These are phyloP conservation scores for Pomacea canaliculata DNA, from an alignment of 2,888 invertebrate species.

Conservation along the genomic window DNA sequence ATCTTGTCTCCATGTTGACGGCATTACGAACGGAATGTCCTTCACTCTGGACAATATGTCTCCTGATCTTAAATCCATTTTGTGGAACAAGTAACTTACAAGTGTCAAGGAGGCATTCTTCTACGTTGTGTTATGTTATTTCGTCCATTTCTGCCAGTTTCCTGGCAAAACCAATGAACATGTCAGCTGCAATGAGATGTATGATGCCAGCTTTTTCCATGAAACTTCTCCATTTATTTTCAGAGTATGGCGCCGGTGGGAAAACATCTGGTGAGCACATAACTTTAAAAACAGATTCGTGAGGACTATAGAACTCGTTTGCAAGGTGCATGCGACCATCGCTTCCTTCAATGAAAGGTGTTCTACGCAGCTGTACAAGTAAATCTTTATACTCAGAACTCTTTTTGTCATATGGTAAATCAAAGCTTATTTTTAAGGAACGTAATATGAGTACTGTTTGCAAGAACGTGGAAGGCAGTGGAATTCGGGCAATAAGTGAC, in stretches of 20 bases:
- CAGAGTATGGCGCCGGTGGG: conserved; percentile 33
- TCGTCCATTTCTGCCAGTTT: conserved; percentile 25
- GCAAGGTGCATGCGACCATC: conserved; percentile 38
- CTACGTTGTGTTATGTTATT: conserved; percentile 17
- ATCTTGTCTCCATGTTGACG: conserved; percentile 7
- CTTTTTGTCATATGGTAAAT: conserved; percentile 22
- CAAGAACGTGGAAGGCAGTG: conserved; percentile 7
- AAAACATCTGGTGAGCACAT: conserved; percentile 44
- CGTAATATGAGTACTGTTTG: conserved; percentile 22
- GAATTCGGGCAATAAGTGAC: conserved; percentile 32
- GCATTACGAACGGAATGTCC: conserved; percentile 27
- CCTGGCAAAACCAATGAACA: conserved; percentile 35
- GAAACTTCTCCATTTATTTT: conserved; percentile 22
- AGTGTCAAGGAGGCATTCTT: conserved; percentile 25
- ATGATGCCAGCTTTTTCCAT: conserved; percentile 32
- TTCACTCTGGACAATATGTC: conserved; percentile 14
- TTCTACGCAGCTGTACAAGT: conserved; percentile 29
- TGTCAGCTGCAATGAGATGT: conserved; percentile 24
- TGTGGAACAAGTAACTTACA: conserved; percentile 24
- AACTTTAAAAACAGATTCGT: conserved; percentile 38
- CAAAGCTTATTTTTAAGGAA: conserved; percentile 19
- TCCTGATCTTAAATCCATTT: conserved; percentile 3
- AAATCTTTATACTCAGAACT: conserved; percentile 11
- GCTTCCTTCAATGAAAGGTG: conserved; percentile 36
- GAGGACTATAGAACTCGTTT: conserved; percentile 44